These are phyloP conservation scores for Sander lucioperca DNA, from an alignment of 2,113 vertebrate genomes.

Conservation along the genomic window DNA sequence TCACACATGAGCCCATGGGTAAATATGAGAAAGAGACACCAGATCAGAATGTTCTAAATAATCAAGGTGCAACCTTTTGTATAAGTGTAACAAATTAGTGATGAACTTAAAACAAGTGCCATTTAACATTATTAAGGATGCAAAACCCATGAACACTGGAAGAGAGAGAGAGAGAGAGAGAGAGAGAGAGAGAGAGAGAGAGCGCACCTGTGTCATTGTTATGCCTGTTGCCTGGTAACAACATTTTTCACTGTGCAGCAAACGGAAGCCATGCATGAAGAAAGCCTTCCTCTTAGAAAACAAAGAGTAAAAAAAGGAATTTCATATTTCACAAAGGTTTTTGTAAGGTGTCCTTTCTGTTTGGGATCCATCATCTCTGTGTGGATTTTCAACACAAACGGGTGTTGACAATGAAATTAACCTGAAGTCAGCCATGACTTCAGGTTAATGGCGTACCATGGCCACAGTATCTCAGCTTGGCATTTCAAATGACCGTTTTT, in stretches of 20 bases:
- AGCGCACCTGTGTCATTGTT: slow-evolving; percentile 88
- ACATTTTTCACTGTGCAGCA: slow-evolving; percentile 76
- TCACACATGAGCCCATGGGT: neutral
- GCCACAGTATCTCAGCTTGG: slow-evolving; percentile 28
- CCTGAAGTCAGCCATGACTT: slow-evolving; percentile 23
- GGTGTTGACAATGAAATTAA: slow-evolving; percentile 60
- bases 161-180: slow-evolving; percentile 20
- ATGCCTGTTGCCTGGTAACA: slow-evolving; percentile 88
- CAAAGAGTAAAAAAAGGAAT: slow-evolving; percentile 52
- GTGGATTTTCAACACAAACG: slow-evolving; percentile 57
- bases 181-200: slow-evolving; percentile 35
- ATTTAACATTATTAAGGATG: slow-evolving; percentile 74
- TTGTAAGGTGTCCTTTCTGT: slow-evolving; percentile 61
- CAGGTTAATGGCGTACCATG: no score
- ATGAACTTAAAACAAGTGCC: slow-evolving; percentile 70
- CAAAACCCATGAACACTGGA: slow-evolving; percentile 55
- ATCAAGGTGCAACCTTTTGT: slow-evolving; percentile 42
- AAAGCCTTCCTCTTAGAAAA: slow-evolving; percentile 62
- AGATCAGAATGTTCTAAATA: slow-evolving; percentile 44
- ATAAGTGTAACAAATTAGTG: slow-evolving; percentile 58
- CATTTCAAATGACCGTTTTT: slow-evolving; percentile 35
- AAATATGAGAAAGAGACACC: slow-evolving; percentile 1
- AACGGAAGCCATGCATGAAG: slow-evolving; percentile 79
- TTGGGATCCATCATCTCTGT: slow-evolving; percentile 49
- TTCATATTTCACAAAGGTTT: slow-evolving; percentile 72